Base-by-base conservation (phyloP, 2,888 invertebrate genomes). In the Therioaphis trifolii region DNA sequence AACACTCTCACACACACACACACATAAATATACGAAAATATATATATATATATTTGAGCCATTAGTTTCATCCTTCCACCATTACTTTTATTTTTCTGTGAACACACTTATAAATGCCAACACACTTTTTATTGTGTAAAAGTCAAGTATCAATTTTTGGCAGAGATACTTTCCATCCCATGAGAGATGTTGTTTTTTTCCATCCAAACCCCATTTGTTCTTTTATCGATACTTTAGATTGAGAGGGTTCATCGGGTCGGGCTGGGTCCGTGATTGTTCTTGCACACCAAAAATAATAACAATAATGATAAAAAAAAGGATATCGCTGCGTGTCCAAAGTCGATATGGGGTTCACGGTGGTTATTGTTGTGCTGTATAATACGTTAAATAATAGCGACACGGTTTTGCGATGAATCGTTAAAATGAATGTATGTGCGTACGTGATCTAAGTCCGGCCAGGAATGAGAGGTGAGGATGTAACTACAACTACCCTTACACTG, bases 131-230 rank as follows among this genome's bases (percentile, higher is more conserved):
- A 49, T 35, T 49, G 63, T 66, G 4, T 18, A 66, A 35, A 43
- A 77, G 49, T 77, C 66, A 49, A 77, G 63, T 66, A 77, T 77
- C 49, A 77, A 77, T 68, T 78, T 68, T 78, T 68, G 68, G 40
- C 68, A 68, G 11, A 40, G 52, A 68, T 24, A 55, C 52, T 52
- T 52, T 78, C 40, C 24, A 52, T 68, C 78, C 52, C 40, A n/a
- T n/a, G 40, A 55, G 21, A 78, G 24, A 14, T 24, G 68, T 68
- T 52, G 24, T 68, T 66, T 18, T 3, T n/a, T 12, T 14, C 52
- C 52, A 5, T 14, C 40, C 27, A 0, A n/a, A 29, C n/a, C 49
- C 27, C 35, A 78, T 68, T 52, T 78, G 35, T 52, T 40, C 0
- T 35, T n/a, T 7, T 35, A 21, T 77, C 77, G 77, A 78, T 14